Evolutionary conservation across 35 echinoderm and acorn worm genomes (phyloP), one percentile per base, ranked within the genome.

Genomic region (Anneissia japonica): DNA sequence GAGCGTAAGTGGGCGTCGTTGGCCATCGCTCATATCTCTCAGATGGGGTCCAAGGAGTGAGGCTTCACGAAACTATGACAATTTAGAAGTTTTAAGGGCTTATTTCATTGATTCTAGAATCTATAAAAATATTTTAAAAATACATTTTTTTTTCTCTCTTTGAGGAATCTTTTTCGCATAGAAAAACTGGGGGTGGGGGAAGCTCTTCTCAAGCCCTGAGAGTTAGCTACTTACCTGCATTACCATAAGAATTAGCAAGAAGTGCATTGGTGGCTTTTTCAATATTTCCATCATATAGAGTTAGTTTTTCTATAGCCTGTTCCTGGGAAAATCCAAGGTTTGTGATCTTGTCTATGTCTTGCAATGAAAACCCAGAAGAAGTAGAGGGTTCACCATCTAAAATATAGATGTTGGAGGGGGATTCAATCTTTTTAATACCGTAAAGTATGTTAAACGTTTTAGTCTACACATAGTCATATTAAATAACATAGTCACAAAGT

Each of bases 301-400:
- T 56, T 19, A 92, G 81, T 73, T 92, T 80, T 32, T 80, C 39
- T 32, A 92, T 84, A 19, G 76, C 91, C 26, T 88, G 46, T 14
- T 85, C 86, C 34, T 86, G 64, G 19, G 39, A 84, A 79, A 94
- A 94, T n/a, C 92, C 92, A 83, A 94, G 86, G 6, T 89, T 77
- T 37, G 74, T 81, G 26, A 94, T 64, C 72, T 89, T 85, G 5
- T 32, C 51, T 19, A 93, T 75, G 10, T 29, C 80, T 30, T 76
- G 74, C 41, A 85, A 87, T 36, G 86, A 72, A 35, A 88, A 46
- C 11, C 19, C n/a, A 31, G 85, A 39, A 28, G 51, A 38, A 74
- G 37, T 33, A 35, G 81, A 76, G 0, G 55, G n/a, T 43, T 16
- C 12, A 74, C 79, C 37, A 46, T 43, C 26, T 45, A 39, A 12